Evolutionary conservation across 2,888 invertebrate genomes (phyloP).

Genomic region (Eupithecia dodoneata): DNA sequence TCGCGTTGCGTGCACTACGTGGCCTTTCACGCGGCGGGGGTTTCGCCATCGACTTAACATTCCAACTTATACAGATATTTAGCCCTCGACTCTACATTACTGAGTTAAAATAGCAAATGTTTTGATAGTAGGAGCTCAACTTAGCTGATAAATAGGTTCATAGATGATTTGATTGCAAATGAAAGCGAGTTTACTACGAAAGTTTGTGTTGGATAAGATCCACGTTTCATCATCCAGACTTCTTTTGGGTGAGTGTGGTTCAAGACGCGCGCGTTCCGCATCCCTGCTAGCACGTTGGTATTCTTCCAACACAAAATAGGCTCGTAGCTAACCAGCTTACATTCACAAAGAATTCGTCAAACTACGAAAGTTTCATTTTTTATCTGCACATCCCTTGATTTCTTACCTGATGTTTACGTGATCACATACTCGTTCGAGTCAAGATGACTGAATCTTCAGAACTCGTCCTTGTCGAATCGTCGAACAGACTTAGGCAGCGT

Average conservation of each 20-base stretch:
- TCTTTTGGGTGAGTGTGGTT: no score
- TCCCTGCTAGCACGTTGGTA: no score
- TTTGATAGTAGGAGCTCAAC: neutral
- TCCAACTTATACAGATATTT: neutral
- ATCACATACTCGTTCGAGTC: neutral
- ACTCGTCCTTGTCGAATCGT: neutral
- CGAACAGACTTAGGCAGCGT: neutral
- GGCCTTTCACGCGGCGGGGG: slow-evolving; percentile 1
- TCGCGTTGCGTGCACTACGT: slow-evolving; percentile 15
- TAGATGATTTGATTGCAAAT: neutral
- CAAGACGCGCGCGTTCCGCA: no score
- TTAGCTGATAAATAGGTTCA: neutral
- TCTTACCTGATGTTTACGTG: neutral
- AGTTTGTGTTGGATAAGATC: no score
- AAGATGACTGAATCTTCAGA: neutral
- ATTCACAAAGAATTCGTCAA: no score
- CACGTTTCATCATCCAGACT: no score
- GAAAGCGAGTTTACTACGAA: no score
- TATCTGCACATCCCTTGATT: neutral
- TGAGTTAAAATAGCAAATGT: neutral
- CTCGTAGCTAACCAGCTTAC: no score
- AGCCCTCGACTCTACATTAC: neutral
- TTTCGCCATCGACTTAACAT: slow-evolving; percentile 1
- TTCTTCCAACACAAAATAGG: no score
- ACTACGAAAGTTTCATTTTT: neutral